Conservation (phyloP, 1,140 invertebrate genomes). For the Phenacoccus solenopsis region DNA sequence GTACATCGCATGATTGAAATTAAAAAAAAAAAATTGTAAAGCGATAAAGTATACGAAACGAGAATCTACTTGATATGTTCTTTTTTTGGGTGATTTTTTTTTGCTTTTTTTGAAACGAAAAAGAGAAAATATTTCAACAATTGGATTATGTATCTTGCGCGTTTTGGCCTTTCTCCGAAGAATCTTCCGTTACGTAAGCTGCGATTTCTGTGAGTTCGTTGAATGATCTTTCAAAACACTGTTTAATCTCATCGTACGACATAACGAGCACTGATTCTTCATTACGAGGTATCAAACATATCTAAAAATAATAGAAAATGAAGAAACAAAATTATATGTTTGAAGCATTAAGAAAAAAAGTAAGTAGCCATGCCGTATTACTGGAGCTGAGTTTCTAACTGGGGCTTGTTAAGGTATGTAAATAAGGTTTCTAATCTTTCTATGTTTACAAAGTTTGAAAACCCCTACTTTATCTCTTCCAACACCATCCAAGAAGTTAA, state of each 20-base stretch:
- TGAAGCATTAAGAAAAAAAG: too few species aligned
- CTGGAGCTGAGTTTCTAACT: too few species aligned
- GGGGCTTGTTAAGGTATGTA: too few species aligned
- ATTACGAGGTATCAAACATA: conserved; percentile 89
- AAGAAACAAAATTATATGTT: too few species aligned
- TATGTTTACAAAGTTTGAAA: too few species aligned
- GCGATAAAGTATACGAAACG: background rate
- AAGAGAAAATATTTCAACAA: background rate
- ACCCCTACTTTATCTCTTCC: too few species aligned
- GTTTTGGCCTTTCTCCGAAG: background rate
- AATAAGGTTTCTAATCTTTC: too few species aligned
- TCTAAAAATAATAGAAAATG: conserved; percentile 39
- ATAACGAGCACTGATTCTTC: conserved; percentile 92
- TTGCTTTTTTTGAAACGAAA: background rate
- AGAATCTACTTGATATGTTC: background rate
- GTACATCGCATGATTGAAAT: background rate
- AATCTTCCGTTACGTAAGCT: conserved; percentile 20
- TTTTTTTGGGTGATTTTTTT: background rate
- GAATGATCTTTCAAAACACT: conserved; percentile 86
- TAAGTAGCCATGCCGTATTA: too few species aligned
- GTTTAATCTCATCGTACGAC: conserved; percentile 85
- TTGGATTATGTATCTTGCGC: background rate
- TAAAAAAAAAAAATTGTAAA: background rate
- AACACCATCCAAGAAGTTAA: too few species aligned
- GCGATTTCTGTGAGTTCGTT: conserved; percentile 58